Percentiles rank a stretch among this genome's conserved stretches.
These are phyloP conservation scores for Ardeotis arabs DNA, from an alignment of 2,113 vertebrate species.

Conservation along the genomic window DNA sequence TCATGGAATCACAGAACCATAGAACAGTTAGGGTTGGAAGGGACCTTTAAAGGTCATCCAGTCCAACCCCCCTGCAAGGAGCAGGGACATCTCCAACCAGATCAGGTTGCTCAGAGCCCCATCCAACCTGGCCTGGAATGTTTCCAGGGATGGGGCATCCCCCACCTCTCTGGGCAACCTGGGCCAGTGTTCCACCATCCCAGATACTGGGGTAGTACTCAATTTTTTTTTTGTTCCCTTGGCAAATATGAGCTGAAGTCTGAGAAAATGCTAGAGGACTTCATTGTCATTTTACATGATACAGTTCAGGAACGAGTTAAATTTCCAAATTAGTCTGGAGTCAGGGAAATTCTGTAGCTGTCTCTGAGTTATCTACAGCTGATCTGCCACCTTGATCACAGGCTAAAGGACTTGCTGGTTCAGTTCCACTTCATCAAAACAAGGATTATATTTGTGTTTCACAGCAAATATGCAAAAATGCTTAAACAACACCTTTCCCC, in stretches of 20 bases:
- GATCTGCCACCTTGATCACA: neutral
- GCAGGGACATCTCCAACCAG: too few relatives aligned
- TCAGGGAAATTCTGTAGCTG: neutral
- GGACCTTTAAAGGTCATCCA: too few relatives aligned
- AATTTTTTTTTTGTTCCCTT: neutral
- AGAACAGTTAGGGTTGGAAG: too few relatives aligned
- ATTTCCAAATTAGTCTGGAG: neutral
- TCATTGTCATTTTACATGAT: fast-evolving
- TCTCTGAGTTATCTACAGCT: neutral
- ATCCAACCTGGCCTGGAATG: too few relatives aligned
- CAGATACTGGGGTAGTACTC: neutral
- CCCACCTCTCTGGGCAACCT: too few relatives aligned
- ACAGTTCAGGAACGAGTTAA: neutral
- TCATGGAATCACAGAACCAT: too few relatives aligned
- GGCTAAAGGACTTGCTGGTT: neutral
- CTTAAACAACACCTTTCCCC: neutral
- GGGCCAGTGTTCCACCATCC: too few relatives aligned
- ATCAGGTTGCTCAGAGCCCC: too few relatives aligned
- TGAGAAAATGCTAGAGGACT: neutral
- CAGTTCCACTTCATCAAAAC: neutral
- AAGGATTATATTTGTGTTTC: neutral
- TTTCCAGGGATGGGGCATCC: too few relatives aligned
- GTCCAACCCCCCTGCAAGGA: too few relatives aligned
- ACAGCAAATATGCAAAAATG: neutral
- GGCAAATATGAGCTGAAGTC: neutral